Evolutionary conservation across 2,797 vertebrate species (phyloP), one percentile per base, ranked within the genome.

Genomic region (Eulemur mongoz): DNA sequence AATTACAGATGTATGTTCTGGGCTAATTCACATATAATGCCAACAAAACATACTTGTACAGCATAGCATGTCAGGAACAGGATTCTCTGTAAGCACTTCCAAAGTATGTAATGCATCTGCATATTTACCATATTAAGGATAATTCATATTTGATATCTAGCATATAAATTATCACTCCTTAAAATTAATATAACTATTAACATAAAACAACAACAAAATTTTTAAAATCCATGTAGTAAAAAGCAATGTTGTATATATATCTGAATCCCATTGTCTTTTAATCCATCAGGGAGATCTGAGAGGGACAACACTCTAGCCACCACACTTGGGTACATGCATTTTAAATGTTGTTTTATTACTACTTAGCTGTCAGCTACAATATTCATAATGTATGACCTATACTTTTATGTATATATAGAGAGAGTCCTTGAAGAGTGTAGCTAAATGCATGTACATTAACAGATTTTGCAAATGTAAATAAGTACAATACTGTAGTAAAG

Each of bases 401-500:
- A 65, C 38, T 45, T 70, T 59, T 25, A 11, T 59, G 23, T 23
- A 48, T 38, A 45, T 27, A 57, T 27, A 50, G 43, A 38, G 30
- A 54, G 11, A 93, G 18, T 25, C 5, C 35, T 86, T 57, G 65
- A 50, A 73, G 4, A 61, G 2, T n/a, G 2, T 52, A 87, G 3
- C n/a, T 72, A 72, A 80, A 63, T 35, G 43, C 1, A 11, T 38
- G 30, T 67, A 52, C 7, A 76, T 52, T 78, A 57, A 88, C 35
- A 63, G 40, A 73, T 84, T 89, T 43, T 84, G 10, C 61, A 78
- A 79, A 52, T 82, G 50, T 76, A 70, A 78, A 52, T 65, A 69
- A 73, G 20, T n/a, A 57, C 8, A 54, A 27, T 70, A 52, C 32
- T 45, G 3, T 63, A 40, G 45, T 76, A 73, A 93, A 57, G 22